Percentiles rank a stretch among this genome's conserved stretches.
phyloP scores from a whole-genome alignment of 2,797 vertebrate species.

The Gymnopithys bicolor region DNA sequence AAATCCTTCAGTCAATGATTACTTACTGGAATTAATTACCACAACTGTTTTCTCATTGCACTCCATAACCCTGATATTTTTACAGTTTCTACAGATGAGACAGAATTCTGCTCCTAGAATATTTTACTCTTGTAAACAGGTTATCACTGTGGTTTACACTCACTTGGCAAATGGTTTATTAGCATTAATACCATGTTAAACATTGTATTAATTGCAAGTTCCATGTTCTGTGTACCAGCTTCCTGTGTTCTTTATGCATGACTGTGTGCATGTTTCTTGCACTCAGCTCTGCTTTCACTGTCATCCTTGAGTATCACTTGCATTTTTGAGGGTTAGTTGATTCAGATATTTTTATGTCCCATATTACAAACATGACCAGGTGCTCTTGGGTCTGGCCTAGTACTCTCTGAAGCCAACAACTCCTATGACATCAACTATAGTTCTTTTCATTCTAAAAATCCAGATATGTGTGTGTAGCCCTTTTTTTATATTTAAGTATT shows the following conservation, averaged over 20 bases:
- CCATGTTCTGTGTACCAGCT: neutral
- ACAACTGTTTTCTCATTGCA: neutral
- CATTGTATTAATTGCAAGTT: neutral
- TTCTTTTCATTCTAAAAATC: neutral
- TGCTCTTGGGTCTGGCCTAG: neutral
- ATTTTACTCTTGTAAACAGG: neutral
- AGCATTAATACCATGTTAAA: neutral
- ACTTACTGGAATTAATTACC: neutral
- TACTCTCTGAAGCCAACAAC: neutral
- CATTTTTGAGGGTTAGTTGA: neutral
- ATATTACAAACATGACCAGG: neutral
- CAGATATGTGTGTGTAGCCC: too few species aligned
- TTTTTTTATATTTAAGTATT: neutral
- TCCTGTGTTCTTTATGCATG: neutral
- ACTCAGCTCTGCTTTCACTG: neutral
- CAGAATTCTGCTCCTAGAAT: neutral
- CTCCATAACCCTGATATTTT: neutral
- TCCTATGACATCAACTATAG: neutral
- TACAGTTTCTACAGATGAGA: neutral
- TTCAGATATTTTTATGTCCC: neutral
- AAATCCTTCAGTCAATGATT: neutral
- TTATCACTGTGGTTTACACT: neutral
- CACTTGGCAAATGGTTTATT: neutral
- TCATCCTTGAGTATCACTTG: neutral
- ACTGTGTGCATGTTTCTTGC: neutral